Conservation (phyloP, 2,797 vertebrate species). For the Gymnocypris eckloni region DNA sequence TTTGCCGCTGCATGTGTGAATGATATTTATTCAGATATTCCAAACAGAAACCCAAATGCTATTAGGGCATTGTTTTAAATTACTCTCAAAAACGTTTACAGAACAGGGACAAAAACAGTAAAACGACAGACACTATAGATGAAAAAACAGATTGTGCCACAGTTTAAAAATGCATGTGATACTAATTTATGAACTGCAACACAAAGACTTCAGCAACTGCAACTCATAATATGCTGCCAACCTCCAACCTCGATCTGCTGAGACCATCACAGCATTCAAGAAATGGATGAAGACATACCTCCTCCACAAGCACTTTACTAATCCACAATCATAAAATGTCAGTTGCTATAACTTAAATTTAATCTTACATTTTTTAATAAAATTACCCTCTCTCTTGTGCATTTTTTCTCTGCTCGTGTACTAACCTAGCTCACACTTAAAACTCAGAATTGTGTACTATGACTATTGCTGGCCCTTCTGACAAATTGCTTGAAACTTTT, state of each 20-base stretch:
- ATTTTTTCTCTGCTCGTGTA: background rate
- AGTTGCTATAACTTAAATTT: background rate
- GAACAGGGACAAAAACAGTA: too few species aligned
- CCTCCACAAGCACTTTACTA: background rate
- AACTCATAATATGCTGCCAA: background rate
- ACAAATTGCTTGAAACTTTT: background rate
- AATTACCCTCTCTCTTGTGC: too few species aligned
- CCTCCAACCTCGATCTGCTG: background rate
- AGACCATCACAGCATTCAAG: slow-evolving; percentile 1
- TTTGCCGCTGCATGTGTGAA: background rate
- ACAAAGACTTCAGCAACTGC: background rate
- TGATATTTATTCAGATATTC: background rate
- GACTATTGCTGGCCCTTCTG: background rate
- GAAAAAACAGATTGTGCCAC: background rate
- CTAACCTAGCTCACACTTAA: background rate
- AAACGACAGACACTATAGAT: too few species aligned
- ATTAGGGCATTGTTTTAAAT: background rate
- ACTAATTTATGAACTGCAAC: too few species aligned
- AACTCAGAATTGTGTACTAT: background rate
- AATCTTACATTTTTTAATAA: too few species aligned
- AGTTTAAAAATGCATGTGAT: background rate
- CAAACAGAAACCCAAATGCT: background rate
- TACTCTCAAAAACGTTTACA: background rate
- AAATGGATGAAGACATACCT: background rate
- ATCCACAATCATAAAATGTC: background rate